Evolutionary conservation across 2,888 invertebrate species (phyloP).

Genomic region (Acleris sparsana): DNA sequence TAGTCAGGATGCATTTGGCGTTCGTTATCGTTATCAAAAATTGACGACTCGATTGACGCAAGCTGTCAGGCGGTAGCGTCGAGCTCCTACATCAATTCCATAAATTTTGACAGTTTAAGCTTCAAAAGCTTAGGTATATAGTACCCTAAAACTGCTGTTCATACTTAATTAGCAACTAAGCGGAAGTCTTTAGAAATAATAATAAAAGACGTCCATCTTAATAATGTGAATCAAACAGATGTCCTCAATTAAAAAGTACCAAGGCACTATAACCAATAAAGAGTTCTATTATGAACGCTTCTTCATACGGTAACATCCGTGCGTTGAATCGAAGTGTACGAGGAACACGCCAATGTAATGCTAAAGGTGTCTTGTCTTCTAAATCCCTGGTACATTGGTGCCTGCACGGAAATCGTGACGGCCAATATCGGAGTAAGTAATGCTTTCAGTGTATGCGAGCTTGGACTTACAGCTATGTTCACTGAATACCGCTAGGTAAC

Average conservation of each 20-base stretch:
- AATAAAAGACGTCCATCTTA: not conserved
- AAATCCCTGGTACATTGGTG: constrained; percentile 47
- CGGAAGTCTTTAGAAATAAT: no score
- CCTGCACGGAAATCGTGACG: constrained; percentile 68
- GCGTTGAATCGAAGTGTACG: constrained; percentile 13
- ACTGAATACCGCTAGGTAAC: no score
- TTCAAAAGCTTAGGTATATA: no score
- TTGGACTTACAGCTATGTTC: constrained; percentile 6
- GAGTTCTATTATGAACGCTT: constrained; percentile 15
- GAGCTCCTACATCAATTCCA: no score
- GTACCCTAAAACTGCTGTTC: not conserved
- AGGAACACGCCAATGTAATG: constrained; percentile 15
- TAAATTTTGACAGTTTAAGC: no score
- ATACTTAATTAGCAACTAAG: not conserved
- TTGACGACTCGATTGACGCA: no score
- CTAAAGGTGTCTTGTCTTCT: constrained; percentile 36
- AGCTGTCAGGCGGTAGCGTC: no score
- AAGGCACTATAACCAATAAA: constrained; percentile 2
- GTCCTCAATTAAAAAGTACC: constrained; percentile 11
- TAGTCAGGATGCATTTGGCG: no score
- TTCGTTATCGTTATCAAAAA: no score
- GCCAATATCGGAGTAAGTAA: constrained; percentile 48
- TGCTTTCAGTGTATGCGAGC: constrained; percentile 50
- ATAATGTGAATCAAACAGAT: constrained; percentile 12
- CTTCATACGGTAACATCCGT: constrained; percentile 19